Percentiles rank a stretch among this genome's conserved stretches.
Evolutionary conservation across 2,113 vertebrate genomes (phyloP).

Genomic region (Lampris incognitus): DNA sequence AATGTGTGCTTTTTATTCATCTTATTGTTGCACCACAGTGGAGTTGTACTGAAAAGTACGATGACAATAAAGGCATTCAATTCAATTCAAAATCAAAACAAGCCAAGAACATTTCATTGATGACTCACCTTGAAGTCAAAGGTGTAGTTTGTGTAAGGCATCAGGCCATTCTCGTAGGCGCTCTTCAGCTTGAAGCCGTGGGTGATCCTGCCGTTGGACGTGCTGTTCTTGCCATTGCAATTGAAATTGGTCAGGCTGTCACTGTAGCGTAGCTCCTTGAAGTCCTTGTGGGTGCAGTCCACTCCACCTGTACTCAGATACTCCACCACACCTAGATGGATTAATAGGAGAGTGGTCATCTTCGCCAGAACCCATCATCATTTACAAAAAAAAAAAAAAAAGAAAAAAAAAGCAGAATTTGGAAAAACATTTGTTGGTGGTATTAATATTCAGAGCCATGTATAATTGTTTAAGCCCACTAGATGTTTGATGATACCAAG

Average conservation of each 20-base stretch:
- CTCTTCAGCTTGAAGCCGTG: conserved; percentile 98
- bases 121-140: conserved; percentile 93
- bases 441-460: too few species aligned
- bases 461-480: too few species aligned
- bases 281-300: conserved; percentile 98
- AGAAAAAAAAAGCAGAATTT: neutral
- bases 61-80: too few species aligned
- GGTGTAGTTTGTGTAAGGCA: conserved; percentile 99
- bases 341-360: neutral
- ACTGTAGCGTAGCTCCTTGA: conserved; percentile 96
- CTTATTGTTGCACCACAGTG: too few species aligned
- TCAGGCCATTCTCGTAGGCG: conserved; percentile 96
- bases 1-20: too few species aligned
- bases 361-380: neutral
- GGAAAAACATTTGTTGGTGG: too few species aligned
- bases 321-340: conserved; percentile 92
- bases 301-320: conserved; percentile 96
- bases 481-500: too few species aligned
- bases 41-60: too few species aligned
- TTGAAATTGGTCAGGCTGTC: conserved; percentile 98
- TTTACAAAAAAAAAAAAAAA: neutral
- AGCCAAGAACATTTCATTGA: accelerated
- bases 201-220: conserved; percentile 94
- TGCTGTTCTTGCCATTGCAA: conserved; percentile 95
- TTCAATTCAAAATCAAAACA: neutral